These are phyloP conservation scores for Noctua janthe DNA, from an alignment of 2,888 invertebrate species.

Conservation along the genomic window DNA sequence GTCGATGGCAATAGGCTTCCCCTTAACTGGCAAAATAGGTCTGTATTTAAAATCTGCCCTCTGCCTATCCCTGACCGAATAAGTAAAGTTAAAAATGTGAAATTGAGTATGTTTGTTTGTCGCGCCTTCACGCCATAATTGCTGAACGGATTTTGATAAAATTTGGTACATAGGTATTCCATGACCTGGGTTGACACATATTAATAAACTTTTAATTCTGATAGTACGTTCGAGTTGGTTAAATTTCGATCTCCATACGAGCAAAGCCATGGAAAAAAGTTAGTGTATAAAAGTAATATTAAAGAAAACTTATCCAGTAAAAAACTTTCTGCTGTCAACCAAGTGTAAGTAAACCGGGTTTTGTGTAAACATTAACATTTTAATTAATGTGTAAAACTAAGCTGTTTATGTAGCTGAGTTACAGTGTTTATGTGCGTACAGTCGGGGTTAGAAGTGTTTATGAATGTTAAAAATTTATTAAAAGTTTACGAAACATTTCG, in stretches of 20 bases:
- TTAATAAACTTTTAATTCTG: background rate
- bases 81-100: background rate
- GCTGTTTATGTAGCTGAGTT: conserved; percentile 58
- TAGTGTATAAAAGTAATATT: background rate
- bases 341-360: conserved; percentile 42
- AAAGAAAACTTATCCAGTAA: conserved; percentile 41
- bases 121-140: background rate
- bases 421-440: conserved; percentile 60
- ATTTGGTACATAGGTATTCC: background rate
- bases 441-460: conserved; percentile 31
- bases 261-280: background rate
- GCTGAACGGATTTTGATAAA: background rate
- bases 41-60: background rate
- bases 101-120: background rate
- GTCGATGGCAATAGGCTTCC: background rate
- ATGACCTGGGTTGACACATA: background rate
- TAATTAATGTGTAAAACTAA: conserved; percentile 68
- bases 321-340: conserved; percentile 34
- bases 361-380: conserved; percentile 63
- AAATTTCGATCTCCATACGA: background rate
- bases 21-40: background rate
- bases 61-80: background rate
- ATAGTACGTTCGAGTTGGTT: background rate
- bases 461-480: conserved; percentile 12
- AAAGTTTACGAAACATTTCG: background rate